These are phyloP conservation scores for Leucosticte australis DNA, from an alignment of 2,113 vertebrate genomes.

Conservation along the genomic window DNA sequence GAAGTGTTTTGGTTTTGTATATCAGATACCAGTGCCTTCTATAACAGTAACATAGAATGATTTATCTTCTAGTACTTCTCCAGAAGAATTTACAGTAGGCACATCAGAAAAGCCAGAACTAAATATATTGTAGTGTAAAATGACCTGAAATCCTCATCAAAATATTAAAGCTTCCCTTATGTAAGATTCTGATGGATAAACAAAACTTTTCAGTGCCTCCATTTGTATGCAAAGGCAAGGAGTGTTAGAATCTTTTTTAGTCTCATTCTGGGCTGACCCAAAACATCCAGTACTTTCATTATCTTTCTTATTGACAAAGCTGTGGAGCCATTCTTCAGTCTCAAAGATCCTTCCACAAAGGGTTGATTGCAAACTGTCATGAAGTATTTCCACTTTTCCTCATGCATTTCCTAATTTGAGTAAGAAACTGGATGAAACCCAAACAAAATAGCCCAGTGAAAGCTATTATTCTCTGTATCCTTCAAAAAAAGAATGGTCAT, in stretches of 20 bases:
- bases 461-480: not conserved
- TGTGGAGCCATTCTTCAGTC: not conserved
- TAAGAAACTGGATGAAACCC: not conserved
- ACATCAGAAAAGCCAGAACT: constrained; percentile 19
- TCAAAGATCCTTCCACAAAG: not conserved
- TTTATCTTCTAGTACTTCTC: not conserved
- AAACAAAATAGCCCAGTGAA: not conserved
- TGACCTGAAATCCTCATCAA: not conserved
- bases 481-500: not conserved
- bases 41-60: not conserved
- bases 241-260: not conserved
- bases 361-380: not conserved
- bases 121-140: not conserved
- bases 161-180: not conserved
- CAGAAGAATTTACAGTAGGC: not conserved
- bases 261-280: not conserved
- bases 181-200: not conserved
- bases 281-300: not conserved
- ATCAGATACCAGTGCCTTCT: not conserved
- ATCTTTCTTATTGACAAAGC: not conserved
- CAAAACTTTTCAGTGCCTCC: not conserved
- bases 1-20: not conserved
- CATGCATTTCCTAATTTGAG: not conserved
- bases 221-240: not conserved
- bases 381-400: not conserved